Base-by-base conservation (phyloP, 2,888 invertebrate species). In the Phrixothrix hirtus region DNA sequence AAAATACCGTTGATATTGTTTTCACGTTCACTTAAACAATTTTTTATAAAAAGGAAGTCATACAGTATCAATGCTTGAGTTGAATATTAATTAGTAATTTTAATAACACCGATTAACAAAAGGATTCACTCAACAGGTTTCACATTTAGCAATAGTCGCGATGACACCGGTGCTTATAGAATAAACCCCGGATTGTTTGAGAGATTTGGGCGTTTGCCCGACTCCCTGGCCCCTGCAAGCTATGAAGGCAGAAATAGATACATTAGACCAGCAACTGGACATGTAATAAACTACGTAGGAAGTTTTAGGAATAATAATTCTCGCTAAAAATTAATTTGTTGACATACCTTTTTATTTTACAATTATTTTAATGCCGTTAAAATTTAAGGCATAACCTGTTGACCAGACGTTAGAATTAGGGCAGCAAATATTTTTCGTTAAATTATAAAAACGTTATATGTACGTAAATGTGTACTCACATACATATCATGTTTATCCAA, bases 41-140 rank as follows among this genome's bases (percentile, higher is more conserved):
- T 21, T 21, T 21, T 3, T 7, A 21, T 21, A 21, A 21, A 21
- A 21, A 3, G 21, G 7, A 21, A 21, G 7, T 21, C 21, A 21
- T 21, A 21, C 7, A 10, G 9, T 3, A n/a, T n/a, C n/a, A n/a
- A n/a, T n/a, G n/a, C n/a, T n/a, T n/a, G n/a, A n/a, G n/a, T n/a
- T n/a, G n/a, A n/a, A n/a, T n/a, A n/a, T n/a, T n/a, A n/a, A n/a
- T n/a, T n/a, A n/a, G n/a, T n/a, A n/a, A n/a, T n/a, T n/a, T n/a
- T n/a, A n/a, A n/a, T n/a, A n/a, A n/a, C n/a, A n/a, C n/a, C n/a
- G n/a, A 42, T 45, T 49, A 38, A 26, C 29, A 26, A 31, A 44
- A 44, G 17, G 36, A 21, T 34, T 45, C 50, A 47, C 48, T 56
- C 68, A 68, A 68, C 68, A 68, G 68, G 68, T 68, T 63, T 65